Conservation (phyloP, 2,888 invertebrate species). For the Marronus borbonicus region DNA sequence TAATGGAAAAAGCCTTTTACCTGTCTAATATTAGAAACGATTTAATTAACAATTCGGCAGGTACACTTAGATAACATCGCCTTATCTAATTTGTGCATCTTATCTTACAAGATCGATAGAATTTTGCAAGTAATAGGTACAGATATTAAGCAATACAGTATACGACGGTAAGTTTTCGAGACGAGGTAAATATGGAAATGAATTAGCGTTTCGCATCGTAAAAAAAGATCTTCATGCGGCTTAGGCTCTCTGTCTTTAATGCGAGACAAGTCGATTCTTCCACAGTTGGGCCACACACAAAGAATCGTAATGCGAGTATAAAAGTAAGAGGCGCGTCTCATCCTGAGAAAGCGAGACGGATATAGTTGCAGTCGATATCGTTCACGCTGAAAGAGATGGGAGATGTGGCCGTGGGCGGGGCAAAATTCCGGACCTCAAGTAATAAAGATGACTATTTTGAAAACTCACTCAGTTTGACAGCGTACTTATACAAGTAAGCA, state of each 20-base stretch:
- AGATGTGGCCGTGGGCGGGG: slow-evolving; percentile 55
- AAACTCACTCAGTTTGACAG: slow-evolving; percentile 72
- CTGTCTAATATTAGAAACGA: slow-evolving; percentile 24
- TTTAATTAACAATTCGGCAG: slow-evolving; percentile 12
- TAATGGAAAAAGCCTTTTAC: slow-evolving; percentile 17
- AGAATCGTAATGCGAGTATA: slow-evolving; percentile 12
- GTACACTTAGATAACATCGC: slow-evolving; percentile 13
- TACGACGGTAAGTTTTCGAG: too few relatives aligned
- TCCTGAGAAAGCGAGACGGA: slow-evolving; percentile 49
- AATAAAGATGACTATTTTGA: slow-evolving; percentile 73
- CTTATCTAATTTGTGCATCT: slow-evolving; percentile 7
- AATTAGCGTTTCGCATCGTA: slow-evolving; percentile 35
- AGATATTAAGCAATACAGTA: too few relatives aligned
- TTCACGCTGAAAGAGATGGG: slow-evolving; percentile 55
- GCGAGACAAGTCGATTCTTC: slow-evolving; percentile 29
- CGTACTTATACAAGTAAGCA: slow-evolving; percentile 67
- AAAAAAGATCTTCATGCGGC: slow-evolving; percentile 12
- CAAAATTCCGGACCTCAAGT: slow-evolving; percentile 60
- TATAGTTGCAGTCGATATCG: slow-evolving; percentile 52
- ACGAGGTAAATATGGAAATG: slow-evolving; percentile 19
- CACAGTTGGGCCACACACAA: slow-evolving; percentile 44
- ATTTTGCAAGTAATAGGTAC: not conserved
- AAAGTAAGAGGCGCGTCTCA: not conserved
- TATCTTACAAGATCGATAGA: slow-evolving; percentile 4
- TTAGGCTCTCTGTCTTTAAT: slow-evolving; percentile 15